phyloP scores from a whole-genome alignment of 2,113 vertebrate genomes.

The Diphyllodes magnificus region DNA sequence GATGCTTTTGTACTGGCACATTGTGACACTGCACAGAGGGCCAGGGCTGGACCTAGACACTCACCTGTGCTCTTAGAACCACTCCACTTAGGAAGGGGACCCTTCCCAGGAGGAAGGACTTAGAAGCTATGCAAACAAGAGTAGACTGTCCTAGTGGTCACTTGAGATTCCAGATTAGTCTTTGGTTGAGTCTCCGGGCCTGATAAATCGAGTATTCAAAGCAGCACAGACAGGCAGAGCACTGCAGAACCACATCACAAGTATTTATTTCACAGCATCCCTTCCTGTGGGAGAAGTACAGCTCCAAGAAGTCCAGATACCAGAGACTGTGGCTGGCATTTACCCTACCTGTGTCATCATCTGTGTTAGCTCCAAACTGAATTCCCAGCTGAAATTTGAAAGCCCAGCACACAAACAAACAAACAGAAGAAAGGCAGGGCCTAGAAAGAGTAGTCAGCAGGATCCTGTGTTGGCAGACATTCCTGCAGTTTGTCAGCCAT shows the following conservation, averaged over 20 bases:
- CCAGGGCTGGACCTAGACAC: background rate
- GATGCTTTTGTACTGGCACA: background rate
- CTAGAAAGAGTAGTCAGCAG: background rate
- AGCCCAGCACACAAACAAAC: background rate
- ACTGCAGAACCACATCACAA: background rate
- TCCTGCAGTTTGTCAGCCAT: background rate
- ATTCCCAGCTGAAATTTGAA: background rate
- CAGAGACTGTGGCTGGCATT: background rate
- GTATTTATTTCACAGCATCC: background rate
- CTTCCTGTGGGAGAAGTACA: background rate
- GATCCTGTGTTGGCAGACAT: background rate
- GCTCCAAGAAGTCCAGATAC: background rate
- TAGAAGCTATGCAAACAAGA: accelerated
- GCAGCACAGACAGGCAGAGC: background rate
- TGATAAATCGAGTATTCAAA: background rate
- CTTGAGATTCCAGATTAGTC: background rate
- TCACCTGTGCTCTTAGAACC: background rate
- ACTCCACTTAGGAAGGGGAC: background rate
- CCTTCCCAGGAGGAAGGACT: background rate
- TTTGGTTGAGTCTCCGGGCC: accelerated
- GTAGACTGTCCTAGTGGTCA: background rate
- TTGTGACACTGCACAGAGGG: background rate
- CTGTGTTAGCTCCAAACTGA: background rate
- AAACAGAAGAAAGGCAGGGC: background rate
- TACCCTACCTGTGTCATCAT: background rate